These are phyloP conservation scores for Procambarus virginalis DNA, from an alignment of 1,140 invertebrate genomes.

Conservation along the genomic window DNA sequence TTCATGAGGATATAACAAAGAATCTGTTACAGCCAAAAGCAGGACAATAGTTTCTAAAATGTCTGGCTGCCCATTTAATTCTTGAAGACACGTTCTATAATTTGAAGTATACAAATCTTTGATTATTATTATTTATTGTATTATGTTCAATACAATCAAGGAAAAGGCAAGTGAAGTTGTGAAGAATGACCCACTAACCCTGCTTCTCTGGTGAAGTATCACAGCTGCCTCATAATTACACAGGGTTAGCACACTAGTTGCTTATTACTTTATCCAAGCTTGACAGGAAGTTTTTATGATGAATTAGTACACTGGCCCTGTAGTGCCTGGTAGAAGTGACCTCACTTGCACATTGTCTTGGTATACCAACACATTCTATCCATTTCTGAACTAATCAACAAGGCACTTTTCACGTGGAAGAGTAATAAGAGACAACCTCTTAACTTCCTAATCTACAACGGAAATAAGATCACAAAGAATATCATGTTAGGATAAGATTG, in stretches of 20 bases:
- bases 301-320: background rate
- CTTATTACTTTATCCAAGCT: too few relatives aligned
- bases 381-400: slow-evolving; percentile 13
- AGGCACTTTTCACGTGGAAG: slow-evolving; percentile 9
- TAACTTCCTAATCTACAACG: background rate
- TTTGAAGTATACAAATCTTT: too few relatives aligned
- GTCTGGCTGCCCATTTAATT: too few relatives aligned
- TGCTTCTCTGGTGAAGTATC: background rate
- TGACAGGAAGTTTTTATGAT: background rate
- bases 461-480: background rate
- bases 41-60: too few relatives aligned
- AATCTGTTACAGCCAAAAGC: too few relatives aligned
- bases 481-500: too few relatives aligned
- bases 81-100: too few relatives aligned
- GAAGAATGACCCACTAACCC: background rate
- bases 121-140: too few relatives aligned
- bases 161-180: too few relatives aligned
- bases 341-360: background rate
- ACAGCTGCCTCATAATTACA: background rate
- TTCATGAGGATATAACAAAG: too few relatives aligned
- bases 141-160: too few relatives aligned
- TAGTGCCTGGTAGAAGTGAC: background rate
- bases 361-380: background rate
- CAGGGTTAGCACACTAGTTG: too few relatives aligned
- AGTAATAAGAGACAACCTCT: background rate